Conservation (phyloP, 1,140 invertebrate species). For the Metopolophium dirhodum region DNA sequence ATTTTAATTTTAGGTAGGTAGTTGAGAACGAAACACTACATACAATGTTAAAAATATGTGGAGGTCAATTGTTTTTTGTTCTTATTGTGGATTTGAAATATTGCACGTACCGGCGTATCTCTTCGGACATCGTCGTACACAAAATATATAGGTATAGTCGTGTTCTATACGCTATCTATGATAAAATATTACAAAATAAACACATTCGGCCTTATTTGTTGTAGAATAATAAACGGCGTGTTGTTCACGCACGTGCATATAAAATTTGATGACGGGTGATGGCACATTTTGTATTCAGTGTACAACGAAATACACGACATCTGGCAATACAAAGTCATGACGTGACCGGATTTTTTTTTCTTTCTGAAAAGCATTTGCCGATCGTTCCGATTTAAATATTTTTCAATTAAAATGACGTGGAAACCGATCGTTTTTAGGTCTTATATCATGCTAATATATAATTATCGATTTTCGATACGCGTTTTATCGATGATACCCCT, state of each 20-base stretch:
- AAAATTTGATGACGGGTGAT: slow-evolving; percentile 35
- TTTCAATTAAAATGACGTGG: neutral
- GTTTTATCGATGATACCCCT: neutral
- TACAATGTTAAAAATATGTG: neutral
- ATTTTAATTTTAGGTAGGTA: slow-evolving; percentile 8
- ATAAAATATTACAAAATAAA: slow-evolving; percentile 38
- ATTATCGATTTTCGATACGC: neutral
- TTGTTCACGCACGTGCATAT: slow-evolving; percentile 46
- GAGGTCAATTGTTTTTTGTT: slow-evolving; percentile 8
- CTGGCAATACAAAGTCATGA: slow-evolving; percentile 33
- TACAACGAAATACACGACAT: slow-evolving; percentile 33
- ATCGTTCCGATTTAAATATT: neutral
- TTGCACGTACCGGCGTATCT: neutral
- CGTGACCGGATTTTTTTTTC: slow-evolving; percentile 42
- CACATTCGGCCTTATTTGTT: slow-evolving; percentile 45
- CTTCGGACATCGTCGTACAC: neutral
- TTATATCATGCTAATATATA: neutral
- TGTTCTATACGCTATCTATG: neutral
- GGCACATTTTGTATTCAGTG: slow-evolving; percentile 46
- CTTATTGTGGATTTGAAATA: neutral
- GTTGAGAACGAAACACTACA: neutral
- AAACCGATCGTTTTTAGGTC: neutral
- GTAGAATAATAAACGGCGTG: slow-evolving; percentile 32
- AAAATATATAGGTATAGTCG: neutral
- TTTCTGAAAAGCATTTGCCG: neutral